Percentiles rank a stretch among this genome's conserved stretches.
Conservation (phyloP, 2,113 vertebrate genomes). For the Microcebus jonahi region DNA sequence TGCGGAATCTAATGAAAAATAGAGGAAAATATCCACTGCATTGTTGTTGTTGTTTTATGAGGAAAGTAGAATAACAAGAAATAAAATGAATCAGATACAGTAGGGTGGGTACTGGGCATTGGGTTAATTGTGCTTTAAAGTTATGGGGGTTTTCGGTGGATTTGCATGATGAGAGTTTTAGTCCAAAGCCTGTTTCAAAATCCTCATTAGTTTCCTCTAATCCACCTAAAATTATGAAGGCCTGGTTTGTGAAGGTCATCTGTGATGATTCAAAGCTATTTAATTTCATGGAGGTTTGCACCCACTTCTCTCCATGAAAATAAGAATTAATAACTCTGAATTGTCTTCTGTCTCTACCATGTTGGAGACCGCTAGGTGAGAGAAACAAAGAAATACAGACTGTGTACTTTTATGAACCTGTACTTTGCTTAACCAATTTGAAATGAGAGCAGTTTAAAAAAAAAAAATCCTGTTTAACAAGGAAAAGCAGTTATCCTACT, state of each 20-base stretch:
- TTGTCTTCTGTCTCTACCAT: neutral
- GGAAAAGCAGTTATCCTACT: neutral
- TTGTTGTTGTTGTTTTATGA: conserved; percentile 47
- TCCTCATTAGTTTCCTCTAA: conserved; percentile 86
- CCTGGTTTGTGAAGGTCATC: conserved; percentile 81
- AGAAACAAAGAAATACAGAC: conserved; percentile 19
- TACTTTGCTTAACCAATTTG: neutral
- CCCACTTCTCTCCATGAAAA: neutral
- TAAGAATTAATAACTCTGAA: neutral
- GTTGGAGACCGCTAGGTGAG: neutral
- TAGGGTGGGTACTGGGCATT: conserved; percentile 51
- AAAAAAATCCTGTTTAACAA: neutral
- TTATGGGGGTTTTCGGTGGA: conserved; percentile 77
- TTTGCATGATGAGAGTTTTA: conserved; percentile 89
- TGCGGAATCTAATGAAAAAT: conserved; percentile 53
- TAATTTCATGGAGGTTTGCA: conserved; percentile 64
- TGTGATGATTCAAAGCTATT: conserved; percentile 60
- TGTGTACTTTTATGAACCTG: neutral
- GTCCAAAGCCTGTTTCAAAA: conserved; percentile 86
- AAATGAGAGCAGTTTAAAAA: neutral
- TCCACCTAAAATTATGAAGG: conserved; percentile 85
- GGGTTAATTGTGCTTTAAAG: conserved; percentile 77
- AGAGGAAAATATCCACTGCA: conserved; percentile 15
- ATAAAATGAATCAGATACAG: conserved; percentile 74
- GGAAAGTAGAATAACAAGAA: conserved; percentile 56